These are phyloP conservation scores for Neotoxoptera formosana DNA, from an alignment of 1,140 invertebrate species.

Conservation along the genomic window DNA sequence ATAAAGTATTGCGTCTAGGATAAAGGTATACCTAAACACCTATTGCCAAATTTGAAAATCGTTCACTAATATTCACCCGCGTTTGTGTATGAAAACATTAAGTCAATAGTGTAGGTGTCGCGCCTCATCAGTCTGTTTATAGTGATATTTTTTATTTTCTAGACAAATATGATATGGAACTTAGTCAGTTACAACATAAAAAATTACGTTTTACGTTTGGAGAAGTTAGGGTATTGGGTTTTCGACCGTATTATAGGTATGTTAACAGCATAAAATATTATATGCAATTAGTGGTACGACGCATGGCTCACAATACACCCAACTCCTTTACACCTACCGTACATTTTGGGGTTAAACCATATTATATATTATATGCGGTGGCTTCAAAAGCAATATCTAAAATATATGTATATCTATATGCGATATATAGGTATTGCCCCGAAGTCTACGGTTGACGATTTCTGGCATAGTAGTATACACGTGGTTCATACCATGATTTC, in stretches of 20 bases:
- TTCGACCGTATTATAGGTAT: no score
- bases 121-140: no score
- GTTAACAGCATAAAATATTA: not conserved
- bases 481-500: not conserved
- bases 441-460: not conserved
- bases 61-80: no score
- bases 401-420: no score
- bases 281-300: not conserved
- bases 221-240: no score
- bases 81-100: no score
- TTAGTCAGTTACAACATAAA: no score
- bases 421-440: not conserved
- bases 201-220: no score
- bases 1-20: not conserved
- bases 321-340: not conserved
- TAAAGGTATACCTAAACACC: not conserved
- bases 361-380: not conserved
- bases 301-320: not conserved
- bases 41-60: no score
- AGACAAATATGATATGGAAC: no score
- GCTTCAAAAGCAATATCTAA: not conserved
- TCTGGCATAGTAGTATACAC: not conserved
- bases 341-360: not conserved
- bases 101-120: no score
- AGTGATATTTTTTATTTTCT: no score